These are phyloP conservation scores for Matsumurasca onukii DNA, from an alignment of 1,140 invertebrate genomes.

Conservation along the genomic window DNA sequence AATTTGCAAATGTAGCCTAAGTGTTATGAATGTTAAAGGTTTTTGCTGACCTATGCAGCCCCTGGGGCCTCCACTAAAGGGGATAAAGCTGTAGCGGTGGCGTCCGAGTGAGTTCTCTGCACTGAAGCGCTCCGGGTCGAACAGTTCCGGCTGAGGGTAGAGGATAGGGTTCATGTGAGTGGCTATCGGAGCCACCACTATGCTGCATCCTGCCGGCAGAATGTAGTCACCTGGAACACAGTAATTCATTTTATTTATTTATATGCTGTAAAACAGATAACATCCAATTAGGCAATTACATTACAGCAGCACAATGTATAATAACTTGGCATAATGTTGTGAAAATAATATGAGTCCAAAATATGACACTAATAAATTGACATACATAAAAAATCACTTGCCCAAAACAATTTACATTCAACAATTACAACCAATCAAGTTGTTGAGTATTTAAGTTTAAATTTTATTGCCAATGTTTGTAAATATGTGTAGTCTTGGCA, in stretches of 20 bases:
- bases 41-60: slow-evolving; percentile 56
- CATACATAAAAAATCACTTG: neutral
- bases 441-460: too few species aligned
- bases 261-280: too few species aligned
- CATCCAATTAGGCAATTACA: neutral
- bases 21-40: too few species aligned
- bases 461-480: too few species aligned
- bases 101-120: slow-evolving; percentile 49
- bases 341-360: neutral
- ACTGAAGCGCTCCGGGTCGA: slow-evolving; percentile 59
- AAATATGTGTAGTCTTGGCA: too few species aligned
- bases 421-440: neutral
- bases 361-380: neutral
- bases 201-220: slow-evolving; percentile 38
- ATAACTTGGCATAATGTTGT: neutral
- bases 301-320: neutral
- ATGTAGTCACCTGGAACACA: slow-evolving; percentile 28
- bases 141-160: slow-evolving; percentile 57
- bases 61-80: slow-evolving; percentile 55
- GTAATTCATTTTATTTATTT: neutral
- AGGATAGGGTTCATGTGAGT: slow-evolving; percentile 53
- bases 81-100: slow-evolving; percentile 49
- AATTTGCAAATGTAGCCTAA: too few species aligned
- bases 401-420: neutral
- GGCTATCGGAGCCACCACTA: slow-evolving; percentile 26